Percentiles rank a stretch among this genome's conserved stretches.
Evolutionary conservation across 2,888 invertebrate genomes (phyloP).

Genomic region (Neelides folsomi): DNA sequence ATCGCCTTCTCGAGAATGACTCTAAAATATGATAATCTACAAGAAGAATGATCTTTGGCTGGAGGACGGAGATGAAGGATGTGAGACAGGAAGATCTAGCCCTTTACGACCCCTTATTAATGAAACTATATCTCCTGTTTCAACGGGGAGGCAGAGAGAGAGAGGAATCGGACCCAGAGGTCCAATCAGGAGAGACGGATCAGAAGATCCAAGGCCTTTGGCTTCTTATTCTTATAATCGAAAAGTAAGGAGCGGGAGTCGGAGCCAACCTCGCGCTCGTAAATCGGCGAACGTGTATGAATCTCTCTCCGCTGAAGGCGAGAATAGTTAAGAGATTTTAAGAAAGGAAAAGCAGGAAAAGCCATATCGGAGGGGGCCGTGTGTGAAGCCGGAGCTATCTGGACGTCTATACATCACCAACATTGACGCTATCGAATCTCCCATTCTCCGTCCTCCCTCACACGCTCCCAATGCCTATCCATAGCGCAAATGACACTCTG

Average conservation of each 20-base stretch:
- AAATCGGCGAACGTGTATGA: conserved; percentile 31
- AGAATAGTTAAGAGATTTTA: conserved; percentile 31
- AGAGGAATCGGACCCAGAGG: conserved; percentile 32
- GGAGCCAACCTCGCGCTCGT: conserved; percentile 22
- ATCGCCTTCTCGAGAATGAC: no score
- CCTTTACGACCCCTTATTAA: no score
- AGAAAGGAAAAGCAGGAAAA: conserved; percentile 20
- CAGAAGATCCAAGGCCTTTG: conserved; percentile 21
- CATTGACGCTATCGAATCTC: conserved; percentile 33
- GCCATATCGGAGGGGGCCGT: conserved; percentile 8
- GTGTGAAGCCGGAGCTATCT: conserved; percentile 24
- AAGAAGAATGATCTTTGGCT: no score
- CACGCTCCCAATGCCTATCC: conserved; percentile 3
- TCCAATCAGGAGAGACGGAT: conserved; percentile 26
- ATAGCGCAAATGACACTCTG: conserved; percentile 32
- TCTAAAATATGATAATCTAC: no score
- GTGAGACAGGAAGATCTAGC: no score
- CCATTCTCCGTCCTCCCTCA: conserved; percentile 27
- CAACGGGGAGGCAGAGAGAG: no score
- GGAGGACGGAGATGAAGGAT: no score
- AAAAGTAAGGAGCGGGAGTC: conserved; percentile 16
- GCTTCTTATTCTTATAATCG: conserved; percentile 14
- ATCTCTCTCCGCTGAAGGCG: conserved; percentile 29
- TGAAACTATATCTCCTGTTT: no score
- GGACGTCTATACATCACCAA: conserved; percentile 33